These are phyloP conservation scores for Bicyclus anynana DNA, from an alignment of 1,140 invertebrate species.

Conservation along the genomic window DNA sequence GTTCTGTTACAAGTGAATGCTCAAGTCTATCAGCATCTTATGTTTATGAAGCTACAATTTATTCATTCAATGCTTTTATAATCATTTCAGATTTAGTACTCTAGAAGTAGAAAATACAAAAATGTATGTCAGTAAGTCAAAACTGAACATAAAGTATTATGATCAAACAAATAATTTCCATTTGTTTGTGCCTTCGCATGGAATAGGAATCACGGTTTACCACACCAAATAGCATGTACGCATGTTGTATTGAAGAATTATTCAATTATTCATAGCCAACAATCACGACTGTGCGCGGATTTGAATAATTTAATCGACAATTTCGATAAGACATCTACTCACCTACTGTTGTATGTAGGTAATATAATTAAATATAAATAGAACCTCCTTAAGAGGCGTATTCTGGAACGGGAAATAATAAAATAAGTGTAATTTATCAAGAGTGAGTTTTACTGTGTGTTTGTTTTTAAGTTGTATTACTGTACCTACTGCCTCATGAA, in stretches of 20 bases:
- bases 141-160: too few species aligned
- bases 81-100: too few species aligned
- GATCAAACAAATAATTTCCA: neutral
- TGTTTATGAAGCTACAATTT: too few species aligned
- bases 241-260: slow-evolving; percentile 5
- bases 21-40: too few species aligned
- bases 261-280: slow-evolving; percentile 1
- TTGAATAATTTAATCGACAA: slow-evolving; percentile 1
- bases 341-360: neutral
- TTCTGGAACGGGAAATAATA: neutral
- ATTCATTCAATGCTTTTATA: too few species aligned
- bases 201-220: neutral
- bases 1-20: too few species aligned
- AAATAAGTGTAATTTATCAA: too few species aligned
- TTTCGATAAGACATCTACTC: neutral
- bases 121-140: too few species aligned
- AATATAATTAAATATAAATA: neutral
- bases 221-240: neutral
- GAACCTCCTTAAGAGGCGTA: neutral
- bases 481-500: too few species aligned
- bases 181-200: neutral
- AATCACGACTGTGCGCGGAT: slow-evolving; percentile 1
- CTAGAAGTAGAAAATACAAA: too few species aligned
- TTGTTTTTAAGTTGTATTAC: too few species aligned
- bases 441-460: too few species aligned